Base-by-base conservation (phyloP, 2,797 vertebrate genomes). In the Cryptoprocta ferox region DNA sequence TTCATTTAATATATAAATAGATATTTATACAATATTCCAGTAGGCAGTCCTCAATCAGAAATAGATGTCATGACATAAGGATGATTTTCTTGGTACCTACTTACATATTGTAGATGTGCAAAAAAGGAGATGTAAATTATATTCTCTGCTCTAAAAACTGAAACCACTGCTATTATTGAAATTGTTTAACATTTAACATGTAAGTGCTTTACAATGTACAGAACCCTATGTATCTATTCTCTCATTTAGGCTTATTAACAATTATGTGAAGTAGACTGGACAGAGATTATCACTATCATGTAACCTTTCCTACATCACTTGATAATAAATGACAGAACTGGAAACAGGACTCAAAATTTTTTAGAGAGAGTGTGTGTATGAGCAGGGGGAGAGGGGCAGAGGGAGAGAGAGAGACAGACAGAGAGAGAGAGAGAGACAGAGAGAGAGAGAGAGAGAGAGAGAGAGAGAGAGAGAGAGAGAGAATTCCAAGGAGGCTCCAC, bases 1-100 rank as follows among this genome's bases (percentile, higher is more conserved):
- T 92, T 94, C 70, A n/a, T 90, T 89, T 90, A 73, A 68, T 18
- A 63, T 59, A 81, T 39, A 35, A 92, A 45, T 32, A 92, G 10
- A 42, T 50, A 86, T 70, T 71, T 81, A 89, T 61, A 24, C 11
- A 78, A 73, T 50, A 82, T 59, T 92, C 9, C 32, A 92, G 9
- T 28, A 42, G 28, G 13, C 15, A 92, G 3, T 94, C n/a, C 71
- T 56, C 70, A 89, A 30, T 86, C 28, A 61, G 75, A 89, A 92
- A 70, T 28, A 93, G 16, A 37, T 78, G 18, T 48, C n/a, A 95
- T 82, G 26, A 78, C 6, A 79, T 56, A 79, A 30, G 16, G 18
- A 86, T 92, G 19, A 82, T 89, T 76, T 96, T 35, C 12, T 37
- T 92, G 45, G 11, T 37, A 45, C 4, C 16, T 37, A 78, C 18